Evolutionary conservation across 2,797 vertebrate genomes (phyloP).

Genomic region (Cygnus olor): DNA sequence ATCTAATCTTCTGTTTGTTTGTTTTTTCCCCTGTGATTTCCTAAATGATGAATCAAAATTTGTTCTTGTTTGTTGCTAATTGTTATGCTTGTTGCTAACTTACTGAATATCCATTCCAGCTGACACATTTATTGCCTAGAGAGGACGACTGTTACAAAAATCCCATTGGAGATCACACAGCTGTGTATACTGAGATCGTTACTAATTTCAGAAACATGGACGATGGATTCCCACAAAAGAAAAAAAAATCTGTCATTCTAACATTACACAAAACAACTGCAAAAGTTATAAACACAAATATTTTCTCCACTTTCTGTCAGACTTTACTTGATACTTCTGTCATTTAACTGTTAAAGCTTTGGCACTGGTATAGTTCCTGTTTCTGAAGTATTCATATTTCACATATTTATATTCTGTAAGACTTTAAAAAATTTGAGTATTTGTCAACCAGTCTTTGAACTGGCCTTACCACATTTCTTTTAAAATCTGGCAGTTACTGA

Average conservation of each 20-base stretch:
- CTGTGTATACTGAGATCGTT: not conserved
- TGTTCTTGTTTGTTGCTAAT: not conserved
- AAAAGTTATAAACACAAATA: not conserved
- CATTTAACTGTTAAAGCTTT: not conserved
- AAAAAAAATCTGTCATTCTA: not conserved
- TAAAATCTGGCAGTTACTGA: not conserved
- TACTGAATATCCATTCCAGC: not conserved
- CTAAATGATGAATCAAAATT: not conserved
- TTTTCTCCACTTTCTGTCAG: not conserved
- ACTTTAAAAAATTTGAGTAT: not conserved
- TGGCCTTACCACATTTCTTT: not conserved
- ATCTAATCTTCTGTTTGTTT: not conserved
- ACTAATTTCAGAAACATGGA: not conserved
- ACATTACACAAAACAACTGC: not conserved
- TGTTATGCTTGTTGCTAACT: not conserved
- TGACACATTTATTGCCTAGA: not conserved
- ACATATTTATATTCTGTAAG: not conserved
- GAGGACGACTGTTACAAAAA: not conserved
- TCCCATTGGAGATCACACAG: accelerated
- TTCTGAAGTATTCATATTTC: not conserved
- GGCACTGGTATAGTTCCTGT: not conserved
- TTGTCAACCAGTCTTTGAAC: not conserved
- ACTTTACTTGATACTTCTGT: not conserved
- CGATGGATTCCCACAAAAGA: not conserved
- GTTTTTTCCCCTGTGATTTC: not conserved